Base-by-base conservation (phyloP, 2,888 invertebrate genomes). In the Sesamia inferens region DNA sequence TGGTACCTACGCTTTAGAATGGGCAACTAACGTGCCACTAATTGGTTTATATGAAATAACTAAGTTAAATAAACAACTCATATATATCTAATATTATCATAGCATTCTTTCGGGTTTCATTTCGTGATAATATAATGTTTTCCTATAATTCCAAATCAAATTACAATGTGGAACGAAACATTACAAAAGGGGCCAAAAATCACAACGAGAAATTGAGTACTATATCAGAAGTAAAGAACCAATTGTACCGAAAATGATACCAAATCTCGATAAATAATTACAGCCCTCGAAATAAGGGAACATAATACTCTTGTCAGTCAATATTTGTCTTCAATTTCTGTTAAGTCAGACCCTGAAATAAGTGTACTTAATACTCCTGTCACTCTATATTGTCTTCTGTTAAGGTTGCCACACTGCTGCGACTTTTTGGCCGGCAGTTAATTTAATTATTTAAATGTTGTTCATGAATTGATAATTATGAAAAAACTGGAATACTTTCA, bases 271-370 rank as follows among this genome's bases (percentile, higher is more conserved):
- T 84, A 76, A 84, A 84, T 76, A 71, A 73, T 81, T 82, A 54
- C 62, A 66, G 44, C 24, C 51, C 6, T 4, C 59, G 63, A 68
- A 81, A 84, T 58, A 68, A 68, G 31, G 71, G 31, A 68, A 61
- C 24, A 22, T 76, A 73, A 76, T 76, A 57, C 81, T 59, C 31
- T 70, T 47, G 64, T 68, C 68, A 48, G 66, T 74, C 57, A 81
- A 64, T 82, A 71, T 82, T 81, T 84, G 54, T 71, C 54, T 84
- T 81, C 59, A 58, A 84, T 84, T 76, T 71, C 48, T 76, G 47
- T 10, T 31, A 57, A 47, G 8, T 19, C 51, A 51, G 51, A 19
- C 19, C 51, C 19, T 65, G 65, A 68, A 80, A 83, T 61, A 68
- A 70, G 39, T 70, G 55, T 70, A 57, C n/a, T 24, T 76, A 80